Evolutionary conservation across 2,888 invertebrate species (phyloP), one percentile per base, ranked within the genome.

Genomic region (Acrocera orbiculus): DNA sequence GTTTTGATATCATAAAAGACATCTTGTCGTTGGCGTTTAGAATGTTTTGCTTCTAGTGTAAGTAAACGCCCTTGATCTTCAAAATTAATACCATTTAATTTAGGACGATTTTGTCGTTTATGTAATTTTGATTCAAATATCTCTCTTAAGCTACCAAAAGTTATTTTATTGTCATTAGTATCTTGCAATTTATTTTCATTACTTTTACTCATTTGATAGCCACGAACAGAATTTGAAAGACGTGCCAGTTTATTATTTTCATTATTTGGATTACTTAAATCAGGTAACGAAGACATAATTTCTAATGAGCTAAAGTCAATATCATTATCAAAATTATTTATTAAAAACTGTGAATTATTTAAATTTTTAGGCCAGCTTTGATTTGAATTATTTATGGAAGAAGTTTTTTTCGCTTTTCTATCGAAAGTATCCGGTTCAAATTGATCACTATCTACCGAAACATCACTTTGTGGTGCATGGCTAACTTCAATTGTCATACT

Each of bases 381-480:
- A 32, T 52, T 58, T 2, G 42, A 27, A 4, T 36, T 42, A 37
- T 57, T 61, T 25, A 64, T 61, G 40, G 64, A 56, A 40, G 64
- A 66, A 27, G 66, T 52, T 44, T 67, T 70, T 52, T 64, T 70
- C 27, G 77, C 73, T 50, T 83, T 83, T 16, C 85, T 65, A 48
- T 86, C 86, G 35, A 86, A 62, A 0, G 86, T 86, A 44, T 86
- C 85, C 1, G 85, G 83, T 53, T 86, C 86, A 47, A 82, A 86
- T 34, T 73, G 75, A 46, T 81, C 81, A 3, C 81, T 81, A 25
- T 60, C 59, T 0, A 60, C 60, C 5, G 54, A 54, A 36, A 79
- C 70, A 30, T 78, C 74, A 48, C 81, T 77, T 45, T 77, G 75
- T 1, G 81, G 75, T 14, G 80, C 73, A 52, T 83, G 83, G 51